Base-by-base conservation (phyloP, 2,888 invertebrate species). In the Punctoribates punctum region DNA sequence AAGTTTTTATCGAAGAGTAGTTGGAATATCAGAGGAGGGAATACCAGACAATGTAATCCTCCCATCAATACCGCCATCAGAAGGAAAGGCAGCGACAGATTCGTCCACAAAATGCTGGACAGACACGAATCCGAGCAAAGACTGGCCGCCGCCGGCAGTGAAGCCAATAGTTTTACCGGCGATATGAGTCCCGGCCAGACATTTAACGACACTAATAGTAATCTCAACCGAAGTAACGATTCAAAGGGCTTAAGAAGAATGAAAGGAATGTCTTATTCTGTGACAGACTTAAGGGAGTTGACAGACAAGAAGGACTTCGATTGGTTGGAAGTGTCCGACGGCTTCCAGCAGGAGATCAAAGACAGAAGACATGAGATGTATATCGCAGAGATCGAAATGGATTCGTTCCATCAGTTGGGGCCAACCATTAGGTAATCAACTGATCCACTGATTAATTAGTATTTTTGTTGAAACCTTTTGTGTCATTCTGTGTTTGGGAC, bases 321-420 rank as follows among this genome's bases (percentile, higher is more conserved):
- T 57, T 57, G 46, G 54, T 25, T 27, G 29, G 54, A 76, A 60
- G 73, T 27, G 25, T 17, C n/a, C 25, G 76, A 76, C 38, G 73
- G 46, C 46, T 76, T 76, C 73, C 73, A 76, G 29, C 42, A 73
- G 29, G 76, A 76, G 60, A 76, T 76, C 27, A 76, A 73, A 27
- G 76, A 76, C 34, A 73, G 76, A 17, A 34, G 79, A 20, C 79
- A 79, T 76, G 79, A 79, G n/a, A 70, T 79, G 62, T 79, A 80
- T 73, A 79, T 79, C 13, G 76, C 78, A 1, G 80, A 80, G 73
- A 79, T 80, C 23, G 80, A 80, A 73, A 78, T 77, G 57, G 80
- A 79, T 54, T 78, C 77, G 6, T 51, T 80, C 17, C 77, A 79
- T 67, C 77, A 78, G 15, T 77, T 78, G 11, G 77, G 79, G 17